phyloP scores from a whole-genome alignment of 1,140 invertebrate genomes.

The Antheraea pernyi region DNA sequence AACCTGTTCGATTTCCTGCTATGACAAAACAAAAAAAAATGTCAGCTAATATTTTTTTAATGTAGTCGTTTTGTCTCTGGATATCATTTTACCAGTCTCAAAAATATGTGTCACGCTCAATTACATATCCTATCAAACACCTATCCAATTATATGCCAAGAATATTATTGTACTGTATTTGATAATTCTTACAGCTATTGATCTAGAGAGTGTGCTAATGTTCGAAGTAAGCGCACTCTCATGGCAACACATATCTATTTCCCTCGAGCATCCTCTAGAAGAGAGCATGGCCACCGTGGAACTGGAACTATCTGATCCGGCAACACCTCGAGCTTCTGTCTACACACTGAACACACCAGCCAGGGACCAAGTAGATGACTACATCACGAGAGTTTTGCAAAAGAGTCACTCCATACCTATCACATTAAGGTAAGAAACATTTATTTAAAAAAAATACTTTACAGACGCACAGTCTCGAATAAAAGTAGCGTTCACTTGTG shows the following conservation, averaged over 20 bases:
- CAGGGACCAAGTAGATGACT: conserved; percentile 84
- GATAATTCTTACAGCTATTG: conserved; percentile 63
- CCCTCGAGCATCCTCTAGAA: conserved; percentile 95
- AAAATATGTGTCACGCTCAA: no score
- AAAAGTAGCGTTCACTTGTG: no score
- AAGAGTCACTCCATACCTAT: conserved; percentile 95
- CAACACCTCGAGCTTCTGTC: conserved; percentile 81
- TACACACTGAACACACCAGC: conserved; percentile 72
- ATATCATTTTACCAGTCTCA: no score
- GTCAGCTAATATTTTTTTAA: no score
- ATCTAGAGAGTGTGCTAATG: conserved; percentile 90
- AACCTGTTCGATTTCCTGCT: no score
- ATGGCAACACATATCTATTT: conserved; percentile 92
- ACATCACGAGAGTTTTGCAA: conserved; percentile 92
- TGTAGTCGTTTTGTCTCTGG: no score
- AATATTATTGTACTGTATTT: neutral
- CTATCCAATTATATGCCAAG: no score
- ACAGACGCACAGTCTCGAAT: no score
- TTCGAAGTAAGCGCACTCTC: conserved; percentile 95
- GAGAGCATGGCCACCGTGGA: conserved; percentile 96
- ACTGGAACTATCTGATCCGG: conserved; percentile 91
- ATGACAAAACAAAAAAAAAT: no score
- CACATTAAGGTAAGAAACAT: conserved; percentile 80
- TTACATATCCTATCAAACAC: no score
- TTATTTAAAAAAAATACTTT: neutral